Evolutionary conservation across 2,888 invertebrate species (phyloP), one percentile per base, ranked within the genome.

Genomic region (Mythimna pallens): DNA sequence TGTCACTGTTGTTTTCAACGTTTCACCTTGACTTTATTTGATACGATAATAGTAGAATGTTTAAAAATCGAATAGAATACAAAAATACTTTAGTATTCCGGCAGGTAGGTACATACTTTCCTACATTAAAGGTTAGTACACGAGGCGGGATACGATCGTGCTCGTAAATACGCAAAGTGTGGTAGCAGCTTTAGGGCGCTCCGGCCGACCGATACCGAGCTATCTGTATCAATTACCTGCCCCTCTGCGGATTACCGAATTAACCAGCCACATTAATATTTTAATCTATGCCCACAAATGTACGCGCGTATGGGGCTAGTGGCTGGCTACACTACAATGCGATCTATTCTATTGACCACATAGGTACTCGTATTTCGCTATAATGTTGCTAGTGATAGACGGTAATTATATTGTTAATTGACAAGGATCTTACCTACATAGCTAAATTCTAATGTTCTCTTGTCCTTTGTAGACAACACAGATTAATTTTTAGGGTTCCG

Each of bases 151-250:
- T 47, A 76, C 66, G 67, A 69, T 40, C 77, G 72, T 52, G 65
- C 55, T 81, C 80, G 81, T 81, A 81, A 82, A 83, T 78, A 78
- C 67, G 63, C 72, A 78, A 58, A 76, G 78, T 85, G 83, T 83
- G 74, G 71, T 68, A 75, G 70, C 69, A 71, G 73, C 82, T 78
- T 84, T 84, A 85, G 75, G 58, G 75, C 75, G 72, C 59, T 70
- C 63, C 63, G 71, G 52, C 65, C 72, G 71, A 65, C 80, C 80
- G 80, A 83, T 84, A 85, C 82, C 73, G 69, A 86, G 85, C 87
- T 83, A 89, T 88, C 86, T 86, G 85, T 87, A 87, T 89, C 88
- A 89, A 89, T 89, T 89, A 89, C 87, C 82, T 81, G 75, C 80
- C 87, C 81, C 84, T 78, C 84, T 81, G 84, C 81, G 87, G 86